Evolutionary conservation across 2,888 invertebrate species (phyloP), one percentile per base, ranked within the genome.

Genomic region (Drosophila mimetica): DNA sequence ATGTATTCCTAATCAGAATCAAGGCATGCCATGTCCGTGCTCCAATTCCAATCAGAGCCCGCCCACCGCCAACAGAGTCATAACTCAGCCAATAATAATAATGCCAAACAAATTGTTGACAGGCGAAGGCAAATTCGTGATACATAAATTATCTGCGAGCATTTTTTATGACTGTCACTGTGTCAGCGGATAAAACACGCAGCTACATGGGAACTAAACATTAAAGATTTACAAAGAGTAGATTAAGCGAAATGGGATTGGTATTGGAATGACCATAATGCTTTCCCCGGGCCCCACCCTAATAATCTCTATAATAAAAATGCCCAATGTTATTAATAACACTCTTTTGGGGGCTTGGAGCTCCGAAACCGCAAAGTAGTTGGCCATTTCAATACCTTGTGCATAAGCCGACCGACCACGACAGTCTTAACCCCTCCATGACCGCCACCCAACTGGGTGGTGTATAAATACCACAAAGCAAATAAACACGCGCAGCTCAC

Each of bases 401-500:
- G 85, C 77, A 82, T 85, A 82, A 82, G 85, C 80, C 77, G 42
- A 3, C 22, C 22, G 22, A 42, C 63, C 51, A 65, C 11, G 55
- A 28, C 64, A 47, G 54, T 44, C 65, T 47, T 54, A 54, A 42
- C 42, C 53, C 39, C 46, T 6, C 13, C n/a, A 1, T 34, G 30
- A 16, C 52, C n/a, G n/a, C 37, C 13, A n/a, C 16, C 36, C 51
- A 22, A 28, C 53, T 39, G 70, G 59, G 42, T 73, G 72, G 64
- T 75, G 72, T 66, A 76, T 82, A 85, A 83, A 79, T 85, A 82
- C 86, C 82, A 77, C 72, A 71, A 70, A 69, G 77, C 77, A 83
- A 83, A 83, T 83, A 83, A 83, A 85, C 82, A 82, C 82, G 85
- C 82, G 77, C 79, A 22, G 74, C 71, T 74, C 82, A 82, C 77